A percentile compares a stretch with the other conserved stretches of the same genome.
phyloP scores from a whole-genome alignment of 2,113 vertebrate species.

The Opisthocomus hoazin region DNA sequence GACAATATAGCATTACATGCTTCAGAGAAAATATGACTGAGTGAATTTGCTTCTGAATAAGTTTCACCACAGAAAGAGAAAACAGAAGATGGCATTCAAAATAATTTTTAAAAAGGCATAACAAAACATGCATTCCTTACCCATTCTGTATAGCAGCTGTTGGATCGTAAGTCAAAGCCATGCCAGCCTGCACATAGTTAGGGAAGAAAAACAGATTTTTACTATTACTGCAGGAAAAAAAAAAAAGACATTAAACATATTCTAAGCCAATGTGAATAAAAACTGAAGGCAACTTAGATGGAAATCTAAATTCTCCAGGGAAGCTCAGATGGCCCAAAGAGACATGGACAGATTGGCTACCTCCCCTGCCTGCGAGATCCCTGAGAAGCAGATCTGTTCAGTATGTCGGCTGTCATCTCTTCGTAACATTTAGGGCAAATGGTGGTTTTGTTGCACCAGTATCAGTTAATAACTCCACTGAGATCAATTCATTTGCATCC shows the following conservation, averaged over 20 bases:
- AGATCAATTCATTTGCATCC: neutral
- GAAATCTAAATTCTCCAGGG: neutral
- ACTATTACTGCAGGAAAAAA: neutral
- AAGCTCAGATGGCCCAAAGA: constrained; percentile 2
- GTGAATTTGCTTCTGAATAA: neutral
- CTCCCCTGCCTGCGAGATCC: neutral
- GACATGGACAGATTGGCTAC: neutral
- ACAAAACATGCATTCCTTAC: constrained; percentile 76
- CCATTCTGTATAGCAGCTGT: constrained; percentile 94
- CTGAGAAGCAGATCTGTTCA: neutral
- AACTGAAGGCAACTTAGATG: neutral
- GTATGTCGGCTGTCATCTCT: neutral
- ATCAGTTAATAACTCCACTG: neutral
- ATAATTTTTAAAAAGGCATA: neutral
- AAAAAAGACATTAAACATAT: neutral
- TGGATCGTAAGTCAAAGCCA: constrained; percentile 95
- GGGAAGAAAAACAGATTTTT: constrained; percentile 55
- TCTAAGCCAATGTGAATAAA: neutral
- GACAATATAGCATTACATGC: neutral
- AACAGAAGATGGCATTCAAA: constrained; percentile 13
- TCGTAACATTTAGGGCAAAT: neutral
- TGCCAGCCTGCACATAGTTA: constrained; percentile 83
- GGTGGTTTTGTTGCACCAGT: neutral
- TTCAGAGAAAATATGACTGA: constrained; percentile 4
- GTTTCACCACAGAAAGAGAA: constrained; percentile 3